Percentiles rank a stretch among this genome's conserved stretches.
Conservation (phyloP, 2,113 vertebrate species). For the Crotalus helleri region DNA sequence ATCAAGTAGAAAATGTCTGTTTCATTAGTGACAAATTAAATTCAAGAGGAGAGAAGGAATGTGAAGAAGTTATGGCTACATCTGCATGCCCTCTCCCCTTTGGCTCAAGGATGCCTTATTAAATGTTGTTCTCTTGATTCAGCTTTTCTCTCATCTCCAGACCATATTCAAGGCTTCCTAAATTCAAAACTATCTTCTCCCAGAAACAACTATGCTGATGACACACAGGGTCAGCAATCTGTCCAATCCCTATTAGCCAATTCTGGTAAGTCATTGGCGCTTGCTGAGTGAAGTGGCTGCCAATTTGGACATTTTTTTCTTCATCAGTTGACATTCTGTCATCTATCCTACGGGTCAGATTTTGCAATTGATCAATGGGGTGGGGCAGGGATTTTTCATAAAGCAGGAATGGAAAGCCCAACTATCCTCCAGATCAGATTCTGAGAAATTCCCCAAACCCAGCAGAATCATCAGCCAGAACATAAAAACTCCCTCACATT, state of each 20-base stretch:
- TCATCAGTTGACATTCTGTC: not conserved
- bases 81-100: not conserved
- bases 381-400: not conserved
- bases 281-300: not conserved
- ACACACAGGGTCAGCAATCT: not conserved
- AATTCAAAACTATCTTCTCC: not conserved
- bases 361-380: not conserved
- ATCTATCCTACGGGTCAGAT: not conserved
- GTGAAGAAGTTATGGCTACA: not conserved
- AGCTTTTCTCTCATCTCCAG: not conserved
- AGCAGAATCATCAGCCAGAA: not conserved
- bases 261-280: not conserved
- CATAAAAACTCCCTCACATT: not conserved
- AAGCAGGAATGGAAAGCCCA: not conserved
- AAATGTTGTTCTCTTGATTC: not conserved
- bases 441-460: not conserved
- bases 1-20: not conserved
- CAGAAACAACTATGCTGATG: not conserved
- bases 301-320: not conserved
- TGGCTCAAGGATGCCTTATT: not conserved
- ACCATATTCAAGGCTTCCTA: not conserved
- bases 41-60: not conserved
- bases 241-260: not conserved
- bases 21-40: not conserved
- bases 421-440: not conserved